Conservation (phyloP, 2,113 vertebrate species). For the Nothobranchius kuhntae region DNA sequence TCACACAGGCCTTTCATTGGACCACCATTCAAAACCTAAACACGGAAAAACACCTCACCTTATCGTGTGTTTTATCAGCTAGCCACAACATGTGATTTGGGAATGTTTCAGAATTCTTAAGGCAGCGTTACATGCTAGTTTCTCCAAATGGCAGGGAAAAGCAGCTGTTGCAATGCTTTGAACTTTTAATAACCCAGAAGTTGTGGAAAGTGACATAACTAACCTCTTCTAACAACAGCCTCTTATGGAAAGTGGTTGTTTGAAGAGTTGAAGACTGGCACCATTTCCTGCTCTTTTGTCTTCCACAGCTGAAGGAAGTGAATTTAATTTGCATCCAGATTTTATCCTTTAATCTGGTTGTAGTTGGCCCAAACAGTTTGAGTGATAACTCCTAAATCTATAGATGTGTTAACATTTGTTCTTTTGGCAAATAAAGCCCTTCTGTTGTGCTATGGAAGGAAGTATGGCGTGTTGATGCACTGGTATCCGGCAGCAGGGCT, state of each 20-base stretch:
- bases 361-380: background rate
- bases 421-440: too few relatives aligned
- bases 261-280: background rate
- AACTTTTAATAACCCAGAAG: conserved; percentile 25
- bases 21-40: background rate
- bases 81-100: conserved; percentile 27
- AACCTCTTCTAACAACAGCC: background rate
- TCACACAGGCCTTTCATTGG: conserved; percentile 29
- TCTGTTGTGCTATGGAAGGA: too few relatives aligned
- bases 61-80: conserved; percentile 19
- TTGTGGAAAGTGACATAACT: conserved; percentile 7
- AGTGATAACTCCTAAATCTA: background rate
- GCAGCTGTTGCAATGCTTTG: conserved; percentile 36
- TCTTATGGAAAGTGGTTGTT: conserved; percentile 10
- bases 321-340: conserved; percentile 8
- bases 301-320: conserved; percentile 23
- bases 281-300: background rate
- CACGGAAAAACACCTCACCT: conserved; percentile 18
- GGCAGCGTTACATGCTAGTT: conserved; percentile 22
- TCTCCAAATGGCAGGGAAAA: conserved; percentile 7
- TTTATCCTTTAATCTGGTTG: conserved; percentile 26
- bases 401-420: background rate
- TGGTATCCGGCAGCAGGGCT: background rate
- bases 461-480: background rate
- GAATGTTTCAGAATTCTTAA: conserved; percentile 23